Evolutionary conservation across 2,888 invertebrate species (phyloP).

Genomic region (Acheta domesticus): DNA sequence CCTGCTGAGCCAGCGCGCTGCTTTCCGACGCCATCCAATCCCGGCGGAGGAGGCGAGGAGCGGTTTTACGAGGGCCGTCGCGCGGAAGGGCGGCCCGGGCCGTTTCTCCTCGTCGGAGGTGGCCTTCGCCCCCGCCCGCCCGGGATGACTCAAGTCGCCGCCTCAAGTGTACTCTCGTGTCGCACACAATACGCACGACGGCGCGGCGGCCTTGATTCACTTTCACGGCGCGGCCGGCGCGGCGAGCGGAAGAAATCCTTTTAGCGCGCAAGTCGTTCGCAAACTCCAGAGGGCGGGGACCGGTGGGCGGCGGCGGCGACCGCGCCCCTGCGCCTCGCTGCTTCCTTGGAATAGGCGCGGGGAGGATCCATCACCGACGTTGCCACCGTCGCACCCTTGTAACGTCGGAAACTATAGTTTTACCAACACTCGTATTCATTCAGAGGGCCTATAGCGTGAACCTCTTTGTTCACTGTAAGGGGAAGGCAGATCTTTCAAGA

Average conservation of each 20-base stretch:
- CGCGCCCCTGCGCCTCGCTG: background rate
- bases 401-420: too few relatives aligned
- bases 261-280: background rate
- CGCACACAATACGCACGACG: background rate
- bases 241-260: background rate
- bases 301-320: background rate
- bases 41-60: too few relatives aligned
- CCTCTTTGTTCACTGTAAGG: too few relatives aligned
- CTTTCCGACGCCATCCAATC: too few relatives aligned
- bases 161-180: background rate
- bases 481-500: too few relatives aligned
- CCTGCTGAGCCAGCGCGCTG: too few relatives aligned
- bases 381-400: too few relatives aligned
- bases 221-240: background rate
- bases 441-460: too few relatives aligned
- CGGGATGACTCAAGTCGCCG: constrained; percentile 11
- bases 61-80: too few relatives aligned
- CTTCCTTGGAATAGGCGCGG: background rate
- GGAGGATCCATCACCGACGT: background rate
- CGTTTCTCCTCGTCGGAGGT: too few relatives aligned
- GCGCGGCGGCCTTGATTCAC: background rate
- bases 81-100: background rate
- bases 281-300: background rate
- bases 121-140: too few relatives aligned
- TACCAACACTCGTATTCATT: too few relatives aligned